Base-by-base conservation (phyloP, 2,888 invertebrate species). In the Papilio protenor region DNA sequence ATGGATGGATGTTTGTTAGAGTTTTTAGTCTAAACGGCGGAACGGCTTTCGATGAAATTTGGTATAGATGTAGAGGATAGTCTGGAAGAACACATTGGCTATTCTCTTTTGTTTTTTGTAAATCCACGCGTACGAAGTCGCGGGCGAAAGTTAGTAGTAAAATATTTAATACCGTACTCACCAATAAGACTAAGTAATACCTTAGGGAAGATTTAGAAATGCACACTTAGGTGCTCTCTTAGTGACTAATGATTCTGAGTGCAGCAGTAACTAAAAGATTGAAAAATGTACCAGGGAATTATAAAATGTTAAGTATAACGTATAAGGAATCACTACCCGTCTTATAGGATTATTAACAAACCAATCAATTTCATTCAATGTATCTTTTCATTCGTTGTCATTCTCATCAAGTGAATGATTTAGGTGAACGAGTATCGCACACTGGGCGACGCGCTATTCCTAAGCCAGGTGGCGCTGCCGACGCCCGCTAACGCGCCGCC, bases 391-490 rank as follows among this genome's bases (percentile, higher is more conserved):
- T 23, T 45, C 66, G 12, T 1, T 45, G 5, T 45, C 14, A 12
- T 4, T 1, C 10, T n/a, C 6, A 5, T 45, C 2, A 18, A 40
- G n/a, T 66, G 59, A 23, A 40, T 66, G 66, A 64, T 6, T n/a
- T 21, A 98, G 98, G 96, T 98, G 76, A 97, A 97, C 85, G 99
- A 99, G 87, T 98, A 99, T 89, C 97, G 97, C 84, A 97, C 98
- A 82, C 96, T 99, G 23, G 99, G 99, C 0, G 99, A 99, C 87
- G 97, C 97, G 75, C 96, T 97, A 77, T 96, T 95, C 91, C 85
- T 95, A 72, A 93, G 94, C 78, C 87, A 87, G 0, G 83, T 94
- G 18, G 88, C 91, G 0, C 85, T 94, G 1, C 93, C 94, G 0
- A 90, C 90, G 82, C 93, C 95, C 0, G 94, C 94, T 5, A 92